Percentiles rank a stretch among this genome's conserved stretches.
Conservation (phyloP, 2,888 invertebrate genomes). For the Ectobius pallidus region DNA sequence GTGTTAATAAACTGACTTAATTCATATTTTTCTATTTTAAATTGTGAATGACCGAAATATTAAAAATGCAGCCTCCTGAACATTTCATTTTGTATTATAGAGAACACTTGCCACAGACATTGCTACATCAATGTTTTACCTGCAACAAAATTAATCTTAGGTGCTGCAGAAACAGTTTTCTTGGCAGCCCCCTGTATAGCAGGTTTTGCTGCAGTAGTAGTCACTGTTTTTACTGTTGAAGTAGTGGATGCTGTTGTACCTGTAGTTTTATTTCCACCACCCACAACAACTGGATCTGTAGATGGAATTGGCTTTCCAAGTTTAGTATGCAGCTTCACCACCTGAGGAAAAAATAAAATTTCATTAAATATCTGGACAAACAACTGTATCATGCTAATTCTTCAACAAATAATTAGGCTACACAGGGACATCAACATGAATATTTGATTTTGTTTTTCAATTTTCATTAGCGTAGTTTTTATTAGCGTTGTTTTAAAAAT, state of each 20-base stretch:
- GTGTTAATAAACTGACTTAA: too few species aligned
- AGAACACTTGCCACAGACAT: slow-evolving; percentile 4
- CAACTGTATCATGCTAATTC: too few species aligned
- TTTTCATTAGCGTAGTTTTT: too few species aligned
- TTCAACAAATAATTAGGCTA: too few species aligned
- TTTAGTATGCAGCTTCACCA: slow-evolving; percentile 92
- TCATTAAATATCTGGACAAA: too few species aligned
- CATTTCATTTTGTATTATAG: neutral
- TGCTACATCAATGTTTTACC: slow-evolving; percentile 51
- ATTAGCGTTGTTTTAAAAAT: too few species aligned
- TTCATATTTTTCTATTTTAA: too few species aligned
- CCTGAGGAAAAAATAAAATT: slow-evolving; percentile 53
- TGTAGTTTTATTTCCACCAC: slow-evolving; percentile 44
- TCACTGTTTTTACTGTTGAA: slow-evolving; percentile 50
- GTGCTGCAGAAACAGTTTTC: slow-evolving; percentile 65
- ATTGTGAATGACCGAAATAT: too few species aligned
- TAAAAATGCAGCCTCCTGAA: too few species aligned
- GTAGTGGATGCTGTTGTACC: slow-evolving; percentile 43
- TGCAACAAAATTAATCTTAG: slow-evolving; percentile 86
- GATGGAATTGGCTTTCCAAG: slow-evolving; percentile 97
- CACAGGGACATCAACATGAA: too few species aligned
- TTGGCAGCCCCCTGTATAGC: slow-evolving; percentile 51
- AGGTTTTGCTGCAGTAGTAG: slow-evolving; percentile 46
- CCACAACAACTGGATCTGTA: slow-evolving; percentile 88
- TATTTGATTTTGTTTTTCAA: too few species aligned